Evolutionary conservation across 2,113 vertebrate genomes (phyloP).

Genomic region (Oryzias melastigma): DNA sequence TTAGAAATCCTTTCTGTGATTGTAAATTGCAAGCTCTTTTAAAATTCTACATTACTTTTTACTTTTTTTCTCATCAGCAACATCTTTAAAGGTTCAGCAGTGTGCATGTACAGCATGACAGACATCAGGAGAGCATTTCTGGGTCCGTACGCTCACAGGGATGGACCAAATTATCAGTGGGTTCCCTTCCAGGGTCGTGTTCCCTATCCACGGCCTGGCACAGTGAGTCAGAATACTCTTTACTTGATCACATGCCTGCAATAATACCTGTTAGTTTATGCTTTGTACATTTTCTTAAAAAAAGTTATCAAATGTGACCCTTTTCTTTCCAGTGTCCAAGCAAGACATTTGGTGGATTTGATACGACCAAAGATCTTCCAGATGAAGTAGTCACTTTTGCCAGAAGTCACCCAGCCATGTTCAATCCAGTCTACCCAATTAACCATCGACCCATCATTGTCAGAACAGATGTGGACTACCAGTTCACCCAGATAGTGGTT

Average conservation of each 20-base stretch:
- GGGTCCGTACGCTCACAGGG: constrained; percentile 93
- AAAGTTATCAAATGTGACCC: not conserved
- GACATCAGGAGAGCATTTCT: constrained; percentile 95
- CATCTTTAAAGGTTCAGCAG: constrained; percentile 96
- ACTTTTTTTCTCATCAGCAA: constrained; percentile 79
- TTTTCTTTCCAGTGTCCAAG: constrained; percentile 88
- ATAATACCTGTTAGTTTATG: too few relatives aligned
- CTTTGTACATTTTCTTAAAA: too few relatives aligned
- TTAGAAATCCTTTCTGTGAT: constrained; percentile 21
- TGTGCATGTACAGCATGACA: constrained; percentile 96
- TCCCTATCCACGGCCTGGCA: constrained; percentile 95
- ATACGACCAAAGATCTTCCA: constrained; percentile 95
- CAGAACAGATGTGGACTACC: constrained; percentile 96
- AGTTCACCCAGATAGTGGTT: constrained; percentile 96
- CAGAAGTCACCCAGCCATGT: constrained; percentile 96
- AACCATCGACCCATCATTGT: constrained; percentile 94
- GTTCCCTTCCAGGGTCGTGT: constrained; percentile 94
- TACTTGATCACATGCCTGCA: not conserved
- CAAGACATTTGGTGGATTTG: constrained; percentile 97
- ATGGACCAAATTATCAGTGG: constrained; percentile 98
- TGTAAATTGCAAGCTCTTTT: not conserved
- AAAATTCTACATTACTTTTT: constrained; percentile 8
- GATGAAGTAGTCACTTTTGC: constrained; percentile 98
- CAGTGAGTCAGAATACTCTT: constrained; percentile 78
- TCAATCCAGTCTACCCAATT: constrained; percentile 90